Conservation (phyloP, 2,797 vertebrate species). For the Macrochelys suwanniensis region DNA sequence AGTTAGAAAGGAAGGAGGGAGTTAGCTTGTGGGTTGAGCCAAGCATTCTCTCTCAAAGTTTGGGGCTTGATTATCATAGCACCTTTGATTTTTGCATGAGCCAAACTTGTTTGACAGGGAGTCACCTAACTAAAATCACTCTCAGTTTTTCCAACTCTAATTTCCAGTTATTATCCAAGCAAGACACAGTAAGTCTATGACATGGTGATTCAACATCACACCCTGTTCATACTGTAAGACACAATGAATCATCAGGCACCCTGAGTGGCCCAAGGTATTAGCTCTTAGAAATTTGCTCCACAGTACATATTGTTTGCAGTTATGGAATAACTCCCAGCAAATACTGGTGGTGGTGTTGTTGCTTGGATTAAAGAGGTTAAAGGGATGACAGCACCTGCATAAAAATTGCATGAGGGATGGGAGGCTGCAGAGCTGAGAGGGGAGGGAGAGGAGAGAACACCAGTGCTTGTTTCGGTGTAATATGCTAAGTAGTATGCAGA, state of each 20-base stretch:
- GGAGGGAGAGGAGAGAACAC: neutral
- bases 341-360: neutral
- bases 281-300: neutral
- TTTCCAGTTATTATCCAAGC: slow-evolving; percentile 27
- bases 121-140: neutral
- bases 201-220: neutral
- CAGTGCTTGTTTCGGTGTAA: neutral
- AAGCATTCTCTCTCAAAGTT: neutral
- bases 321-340: neutral
- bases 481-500: neutral
- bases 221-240: slow-evolving; percentile 19
- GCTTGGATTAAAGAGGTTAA: neutral
- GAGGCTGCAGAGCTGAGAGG: neutral
- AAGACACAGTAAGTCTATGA: neutral
- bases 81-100: neutral
- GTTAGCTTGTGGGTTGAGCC: neutral
- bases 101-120: neutral
- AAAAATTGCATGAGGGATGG: rapidly evolving
- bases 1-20: neutral
- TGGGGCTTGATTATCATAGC: neutral
- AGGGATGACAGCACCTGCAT: neutral
- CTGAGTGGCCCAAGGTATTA: neutral
- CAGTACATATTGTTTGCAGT: slow-evolving; percentile 7
- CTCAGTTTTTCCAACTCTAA: neutral
- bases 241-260: slow-evolving; percentile 51